Evolutionary conservation across 1,140 invertebrate species (phyloP).

Genomic region (Drosophila lowei): DNA sequence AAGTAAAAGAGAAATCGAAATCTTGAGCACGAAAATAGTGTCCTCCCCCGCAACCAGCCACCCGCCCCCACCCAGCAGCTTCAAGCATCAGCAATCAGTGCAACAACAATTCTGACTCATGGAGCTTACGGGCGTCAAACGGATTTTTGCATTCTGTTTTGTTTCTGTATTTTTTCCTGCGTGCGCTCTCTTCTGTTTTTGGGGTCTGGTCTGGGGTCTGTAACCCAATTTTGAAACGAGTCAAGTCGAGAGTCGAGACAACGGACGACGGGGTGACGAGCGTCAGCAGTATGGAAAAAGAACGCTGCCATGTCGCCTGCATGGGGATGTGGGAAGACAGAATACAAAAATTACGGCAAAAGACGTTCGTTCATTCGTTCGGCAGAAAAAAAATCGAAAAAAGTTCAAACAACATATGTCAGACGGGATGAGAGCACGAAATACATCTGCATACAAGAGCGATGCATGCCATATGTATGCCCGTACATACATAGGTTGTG

Average conservation of each 20-base stretch:
- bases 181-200: constrained; percentile 43
- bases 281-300: constrained; percentile 37
- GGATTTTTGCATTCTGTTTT: constrained; percentile 71
- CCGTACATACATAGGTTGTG: too few relatives aligned
- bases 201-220: constrained; percentile 52
- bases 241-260: constrained; percentile 40
- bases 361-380: constrained; percentile 41
- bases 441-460: constrained; percentile 38
- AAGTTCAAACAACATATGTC: constrained; percentile 74
- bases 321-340: constrained; percentile 48
- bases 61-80: constrained; percentile 8
- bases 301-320: constrained; percentile 36
- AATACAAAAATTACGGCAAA: constrained; percentile 76
- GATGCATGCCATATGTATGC: constrained; percentile 36
- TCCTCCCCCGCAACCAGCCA: neutral
- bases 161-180: constrained; percentile 31
- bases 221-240: constrained; percentile 78
- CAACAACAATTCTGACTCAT: constrained; percentile 66
- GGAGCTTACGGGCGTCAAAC: constrained; percentile 72
- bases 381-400: constrained; percentile 66
- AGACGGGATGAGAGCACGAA: constrained; percentile 51
- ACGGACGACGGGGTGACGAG: constrained; percentile 14
- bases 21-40: constrained; percentile 5
- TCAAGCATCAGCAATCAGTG: constrained; percentile 60
- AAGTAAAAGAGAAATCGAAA: constrained; percentile 60